Base-by-base conservation (phyloP, 2,113 vertebrate genomes). In the Oxyura jamaicensis region DNA sequence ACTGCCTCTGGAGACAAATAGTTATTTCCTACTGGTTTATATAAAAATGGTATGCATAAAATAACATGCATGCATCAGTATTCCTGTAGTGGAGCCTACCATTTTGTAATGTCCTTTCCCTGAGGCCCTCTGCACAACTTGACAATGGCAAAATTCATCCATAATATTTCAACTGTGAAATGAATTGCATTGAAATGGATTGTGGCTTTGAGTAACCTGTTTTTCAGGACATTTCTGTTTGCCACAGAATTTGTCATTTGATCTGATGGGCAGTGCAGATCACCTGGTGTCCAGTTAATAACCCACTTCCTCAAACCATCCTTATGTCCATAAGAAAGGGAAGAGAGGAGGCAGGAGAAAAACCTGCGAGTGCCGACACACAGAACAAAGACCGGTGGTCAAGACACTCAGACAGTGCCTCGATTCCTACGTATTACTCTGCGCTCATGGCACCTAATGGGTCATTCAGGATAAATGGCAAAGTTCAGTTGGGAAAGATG, bases 221-320 rank as follows among this genome's bases (percentile, higher is more conserved):
- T 91, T 89, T 91, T 86, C 91, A 84, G 81, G 56, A 50, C 8
- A 56, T 71, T 72, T 85, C 42, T 88, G 14, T 91, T 85, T 95
- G 78, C 76, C 53, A 29, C 46, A 69, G 35, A 63, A 74, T 65
- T 72, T 86, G 35, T 39, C 36, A 12, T 67, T 6, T 50, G 65
- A 88, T 77, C 42, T 50, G 18, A 67, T 74, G 36, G 48, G 55
- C 63, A 67, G n/a, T 67, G 31, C n/a, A 81, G 52, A 65, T 31
- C 41, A 19, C 58, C 83, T 86, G 46, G 35, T 66, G 36, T 55
- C 52, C 42, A 81, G 1, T 84, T 52, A 71, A 42, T 62, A 83
- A 41, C 17, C 16, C 19, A 22, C 42, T 41, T 66, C 42, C 13
- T 74, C 29, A 59, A 82, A 69, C 31, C 63, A 17, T 66, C 8